These are phyloP conservation scores for Eumaeus atala DNA, from an alignment of 1,140 invertebrate species.

Conservation along the genomic window DNA sequence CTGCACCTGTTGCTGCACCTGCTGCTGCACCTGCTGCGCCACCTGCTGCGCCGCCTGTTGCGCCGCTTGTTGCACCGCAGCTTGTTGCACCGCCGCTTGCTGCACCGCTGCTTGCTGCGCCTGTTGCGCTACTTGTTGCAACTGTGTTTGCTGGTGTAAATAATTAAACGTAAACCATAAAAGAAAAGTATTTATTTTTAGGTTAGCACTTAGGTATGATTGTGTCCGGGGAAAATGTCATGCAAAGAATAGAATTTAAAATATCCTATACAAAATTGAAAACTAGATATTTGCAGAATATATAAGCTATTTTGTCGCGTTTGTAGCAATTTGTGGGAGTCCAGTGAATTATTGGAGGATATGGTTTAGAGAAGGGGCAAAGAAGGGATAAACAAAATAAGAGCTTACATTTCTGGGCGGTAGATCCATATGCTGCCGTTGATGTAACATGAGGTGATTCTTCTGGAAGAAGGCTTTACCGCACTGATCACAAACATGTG, in stretches of 20 bases:
- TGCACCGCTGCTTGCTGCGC: slow-evolving; percentile 36
- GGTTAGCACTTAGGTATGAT: too few species aligned
- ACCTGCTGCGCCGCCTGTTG: slow-evolving; percentile 50
- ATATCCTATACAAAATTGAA: too few species aligned
- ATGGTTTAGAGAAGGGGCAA: too few species aligned
- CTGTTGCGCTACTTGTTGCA: slow-evolving; percentile 39
- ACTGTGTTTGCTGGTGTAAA: slow-evolving; percentile 37
- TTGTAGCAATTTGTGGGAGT: too few species aligned
- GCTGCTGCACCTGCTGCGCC: slow-evolving; percentile 43
- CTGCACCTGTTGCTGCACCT: slow-evolving; percentile 39
- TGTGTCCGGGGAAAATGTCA: too few species aligned
- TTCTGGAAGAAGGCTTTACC: slow-evolving; percentile 92
- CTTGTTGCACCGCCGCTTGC: slow-evolving; percentile 31
- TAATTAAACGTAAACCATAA: neutral
- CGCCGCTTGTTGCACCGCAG: slow-evolving; percentile 40
- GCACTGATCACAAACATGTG: slow-evolving; percentile 87
- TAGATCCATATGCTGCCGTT: slow-evolving; percentile 86
- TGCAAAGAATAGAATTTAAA: too few species aligned
- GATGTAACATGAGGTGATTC: slow-evolving; percentile 86
- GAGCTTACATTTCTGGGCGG: slow-evolving; percentile 72
- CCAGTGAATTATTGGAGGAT: too few species aligned
- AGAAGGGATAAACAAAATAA: neutral
- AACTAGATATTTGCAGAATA: too few species aligned
- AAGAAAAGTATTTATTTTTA: too few species aligned
- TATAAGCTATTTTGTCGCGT: too few species aligned